Conservation (phyloP, 2,888 invertebrate genomes). For the Drosophila mercatorum region DNA sequence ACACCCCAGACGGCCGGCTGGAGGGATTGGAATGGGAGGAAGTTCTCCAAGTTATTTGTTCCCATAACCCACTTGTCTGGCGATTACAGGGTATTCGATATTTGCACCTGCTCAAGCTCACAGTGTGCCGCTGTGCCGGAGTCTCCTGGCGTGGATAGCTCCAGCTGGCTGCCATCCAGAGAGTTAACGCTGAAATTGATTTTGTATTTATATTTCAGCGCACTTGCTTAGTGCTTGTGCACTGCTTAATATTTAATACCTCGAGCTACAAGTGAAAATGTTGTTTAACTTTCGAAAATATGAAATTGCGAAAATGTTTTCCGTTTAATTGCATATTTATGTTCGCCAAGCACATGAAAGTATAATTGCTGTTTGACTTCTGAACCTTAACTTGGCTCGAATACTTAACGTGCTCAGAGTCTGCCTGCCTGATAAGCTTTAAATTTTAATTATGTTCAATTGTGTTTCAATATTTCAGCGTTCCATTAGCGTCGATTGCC, state of each 20-base stretch:
- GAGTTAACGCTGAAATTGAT: conserved; percentile 62
- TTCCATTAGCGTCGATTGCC: conserved; percentile 61
- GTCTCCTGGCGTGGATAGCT: conserved; percentile 1
- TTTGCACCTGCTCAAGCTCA: conserved; percentile 13
- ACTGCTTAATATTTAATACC: conserved; percentile 49
- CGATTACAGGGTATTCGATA: conserved; percentile 32
- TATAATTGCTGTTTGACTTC: not conserved
- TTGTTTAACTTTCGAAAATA: conserved; percentile 22
- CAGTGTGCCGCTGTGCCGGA: not conserved
- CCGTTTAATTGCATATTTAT: not conserved
- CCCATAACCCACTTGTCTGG: not conserved
- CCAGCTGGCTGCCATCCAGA: conserved; percentile 21
- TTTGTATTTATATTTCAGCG: conserved; percentile 58
- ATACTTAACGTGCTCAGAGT: too few species aligned
- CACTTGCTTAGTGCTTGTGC: conserved; percentile 36
- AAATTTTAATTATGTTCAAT: conserved; percentile 15
- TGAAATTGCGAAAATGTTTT: not conserved
- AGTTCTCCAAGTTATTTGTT: not conserved
- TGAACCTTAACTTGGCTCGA: not conserved
- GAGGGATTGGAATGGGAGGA: not conserved
- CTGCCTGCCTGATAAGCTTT: not conserved
- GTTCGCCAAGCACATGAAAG: not conserved
- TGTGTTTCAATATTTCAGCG: conserved; percentile 13
- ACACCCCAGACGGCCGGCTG: not conserved
- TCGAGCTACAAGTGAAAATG: conserved; percentile 30